Base-by-base conservation (phyloP, 2,797 vertebrate species). In the Clangula hyemalis region DNA sequence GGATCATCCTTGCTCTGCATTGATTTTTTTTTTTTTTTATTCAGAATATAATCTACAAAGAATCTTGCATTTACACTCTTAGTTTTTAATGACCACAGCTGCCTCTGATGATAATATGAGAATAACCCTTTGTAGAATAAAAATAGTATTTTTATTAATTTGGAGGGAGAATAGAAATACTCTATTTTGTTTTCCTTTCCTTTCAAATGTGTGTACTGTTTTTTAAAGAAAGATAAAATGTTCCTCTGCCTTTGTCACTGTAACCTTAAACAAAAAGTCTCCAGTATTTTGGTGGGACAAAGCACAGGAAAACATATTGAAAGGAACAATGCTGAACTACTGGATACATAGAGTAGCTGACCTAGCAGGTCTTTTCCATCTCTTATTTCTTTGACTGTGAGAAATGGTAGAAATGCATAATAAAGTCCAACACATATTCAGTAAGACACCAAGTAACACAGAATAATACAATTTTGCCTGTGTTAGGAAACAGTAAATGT, bases 311-410 rank as follows among this genome's bases (percentile, higher is more conserved):
- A 87, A 89, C 45, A 56, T 36, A 57, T 5, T 85, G 60, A 95
- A 93, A 90, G 34, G 86, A 95, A 80, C 88, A 94, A 90, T 85
- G 64, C 36, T 85, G 45, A 43, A 32, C 68, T 77, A 65, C 58
- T 28, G 41, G 65, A 77, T 64, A 87, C 45, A n/a, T 4, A 15
- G 41, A 95, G 30, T 16, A 94, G 45, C 65, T 94, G 86, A 94
- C 94, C 91, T 89, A 51, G 88, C 22, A 80, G 84, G 84, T 24
- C 69, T 93, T 95, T 87, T 85, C 91, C 38, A 90, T 93, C 81
- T 89, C 78, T 85, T 85, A 83, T 58, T 85, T 96, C 85, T 94
- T 82, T 92, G 49, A 66, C 84, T 66, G 53, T 77, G 19, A 94
- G 74, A 91, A 91, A 82, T 18, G 25, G 64, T 87, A 87, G 57